These are phyloP conservation scores for Netelia fuscicornis DNA, from an alignment of 2,888 invertebrate species.

Conservation along the genomic window DNA sequence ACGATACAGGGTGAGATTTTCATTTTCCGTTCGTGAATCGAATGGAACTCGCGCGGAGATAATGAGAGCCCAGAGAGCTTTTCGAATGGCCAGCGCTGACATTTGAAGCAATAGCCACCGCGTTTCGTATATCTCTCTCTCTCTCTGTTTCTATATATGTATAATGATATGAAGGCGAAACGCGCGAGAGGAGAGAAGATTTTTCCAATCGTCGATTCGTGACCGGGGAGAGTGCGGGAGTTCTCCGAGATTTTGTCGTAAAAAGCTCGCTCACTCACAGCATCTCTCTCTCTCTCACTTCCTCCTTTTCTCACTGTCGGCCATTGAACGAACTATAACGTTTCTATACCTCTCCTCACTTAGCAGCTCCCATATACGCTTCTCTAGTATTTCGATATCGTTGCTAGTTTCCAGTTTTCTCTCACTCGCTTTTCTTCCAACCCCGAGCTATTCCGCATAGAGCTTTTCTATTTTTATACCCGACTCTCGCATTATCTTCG, in stretches of 20 bases:
- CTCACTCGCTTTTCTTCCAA: not conserved
- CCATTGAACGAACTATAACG: slow-evolving; percentile 48
- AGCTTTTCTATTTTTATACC: not conserved
- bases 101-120: slow-evolving; percentile 56
- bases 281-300: slow-evolving; percentile 16
- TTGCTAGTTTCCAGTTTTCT: slow-evolving; percentile 33
- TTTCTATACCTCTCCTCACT: slow-evolving; percentile 41
- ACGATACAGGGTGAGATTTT: slow-evolving; percentile 13
- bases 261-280: slow-evolving; percentile 40
- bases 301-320: slow-evolving; percentile 11
- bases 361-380: slow-evolving; percentile 17
- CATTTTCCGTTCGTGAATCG: slow-evolving; percentile 34
- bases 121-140: not conserved
- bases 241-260: slow-evolving; percentile 59
- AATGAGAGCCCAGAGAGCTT: slow-evolving; percentile 56
- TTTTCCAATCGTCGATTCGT: slow-evolving; percentile 64
- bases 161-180: slow-evolving; percentile 29
- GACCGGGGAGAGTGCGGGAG: slow-evolving; percentile 44
- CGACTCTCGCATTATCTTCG: slow-evolving; percentile 20
- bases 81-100: slow-evolving; percentile 35
- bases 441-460: not conserved
- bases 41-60: slow-evolving; percentile 44
- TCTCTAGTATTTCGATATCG: slow-evolving; percentile 22
- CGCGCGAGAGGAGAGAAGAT: slow-evolving; percentile 43
- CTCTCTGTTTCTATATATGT: not conserved